These are phyloP conservation scores for Lacanobia oleracea DNA, from an alignment of 2,888 invertebrate genomes.

Conservation along the genomic window DNA sequence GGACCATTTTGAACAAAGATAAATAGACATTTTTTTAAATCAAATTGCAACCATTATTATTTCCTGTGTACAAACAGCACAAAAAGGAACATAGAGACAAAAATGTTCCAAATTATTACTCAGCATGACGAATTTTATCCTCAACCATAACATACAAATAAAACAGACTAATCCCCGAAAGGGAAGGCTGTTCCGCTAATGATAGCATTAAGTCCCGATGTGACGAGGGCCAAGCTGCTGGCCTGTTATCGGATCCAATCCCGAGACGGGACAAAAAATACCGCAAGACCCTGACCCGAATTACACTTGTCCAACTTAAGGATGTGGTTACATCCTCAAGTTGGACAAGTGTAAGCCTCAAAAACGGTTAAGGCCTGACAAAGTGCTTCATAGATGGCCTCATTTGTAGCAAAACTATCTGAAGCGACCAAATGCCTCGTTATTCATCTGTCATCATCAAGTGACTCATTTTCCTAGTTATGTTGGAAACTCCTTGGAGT, in stretches of 20 bases:
- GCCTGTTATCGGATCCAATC: constrained; percentile 43
- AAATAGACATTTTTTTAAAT: not conserved
- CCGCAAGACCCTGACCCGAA: constrained; percentile 25
- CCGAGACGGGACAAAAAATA: constrained; percentile 41
- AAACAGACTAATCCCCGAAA: constrained; percentile 34
- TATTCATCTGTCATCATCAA: not conserved
- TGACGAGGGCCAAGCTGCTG: constrained; percentile 52
- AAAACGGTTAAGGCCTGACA: constrained; percentile 1
- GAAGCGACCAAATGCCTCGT: not conserved
- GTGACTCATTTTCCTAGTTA: not conserved
- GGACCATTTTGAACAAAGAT: no score
- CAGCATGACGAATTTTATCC: constrained; percentile 9
- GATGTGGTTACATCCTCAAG: not conserved
- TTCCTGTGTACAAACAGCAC: not conserved
- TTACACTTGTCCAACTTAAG: constrained; percentile 18
- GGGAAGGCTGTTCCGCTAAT: constrained; percentile 39
- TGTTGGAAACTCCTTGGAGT: not conserved
- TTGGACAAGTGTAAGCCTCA: no score
- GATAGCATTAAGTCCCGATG: constrained; percentile 47
- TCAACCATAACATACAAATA: constrained; percentile 27
- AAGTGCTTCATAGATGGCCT: constrained; percentile 11
- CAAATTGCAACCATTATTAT: not conserved
- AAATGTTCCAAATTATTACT: not conserved
- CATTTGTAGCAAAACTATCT: constrained; percentile 14
- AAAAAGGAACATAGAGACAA: not conserved